Evolutionary conservation across 1,140 invertebrate species (phyloP), one percentile per base, ranked within the genome.

Genomic region (Triops longicaudatus): DNA sequence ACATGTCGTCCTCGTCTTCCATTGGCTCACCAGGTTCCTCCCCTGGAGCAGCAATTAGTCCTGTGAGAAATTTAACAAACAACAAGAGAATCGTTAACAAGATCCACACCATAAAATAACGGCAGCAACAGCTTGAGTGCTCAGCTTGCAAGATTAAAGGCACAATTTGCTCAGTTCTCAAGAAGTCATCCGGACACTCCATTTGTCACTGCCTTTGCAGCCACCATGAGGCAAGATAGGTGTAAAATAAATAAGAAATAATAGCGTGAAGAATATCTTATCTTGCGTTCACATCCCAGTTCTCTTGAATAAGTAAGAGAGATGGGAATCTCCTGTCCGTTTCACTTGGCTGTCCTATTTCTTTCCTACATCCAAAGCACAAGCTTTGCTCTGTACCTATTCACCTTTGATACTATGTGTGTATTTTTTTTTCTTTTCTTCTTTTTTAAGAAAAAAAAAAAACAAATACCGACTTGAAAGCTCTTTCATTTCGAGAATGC

Each of bases 1-100:
- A 43, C n/a, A 63, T 75, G 42, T 78, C 79, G 74, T 78, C 75
- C 7, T 76, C 78, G 17, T 79, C 44, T 17, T 76, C 71, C 26
- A 37, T 37, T n/a, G 37, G 5, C n/a, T 76, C 50, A 1, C 42
- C 27, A 1, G 22, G 17, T 31, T 74, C 50, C 26, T 79, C 44
- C 44, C 50, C 50, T 22, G 50, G 6, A 63, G 50, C 10, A 17
- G 50, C 22, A 63, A 63, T 17, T 63, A 63, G 22, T n/a, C 50
- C 50, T 63, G 22, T 3, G 50, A 63, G 22, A 63, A 63, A 63
- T 17, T 22, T 22, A 63, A 63, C 22, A 63, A 63, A 63, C 14
- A 17, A 22, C 50, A 63, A 9, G n/a, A n/a, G 50, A 63, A 63
- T 63, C 22, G 22, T 17, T 63, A 63, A n/a, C 31, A 37, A 37